A percentile compares a stretch with the other conserved stretches of the same genome.
Evolutionary conservation across 2,888 invertebrate species (phyloP).

Genomic region (Xylocampa areola): DNA sequence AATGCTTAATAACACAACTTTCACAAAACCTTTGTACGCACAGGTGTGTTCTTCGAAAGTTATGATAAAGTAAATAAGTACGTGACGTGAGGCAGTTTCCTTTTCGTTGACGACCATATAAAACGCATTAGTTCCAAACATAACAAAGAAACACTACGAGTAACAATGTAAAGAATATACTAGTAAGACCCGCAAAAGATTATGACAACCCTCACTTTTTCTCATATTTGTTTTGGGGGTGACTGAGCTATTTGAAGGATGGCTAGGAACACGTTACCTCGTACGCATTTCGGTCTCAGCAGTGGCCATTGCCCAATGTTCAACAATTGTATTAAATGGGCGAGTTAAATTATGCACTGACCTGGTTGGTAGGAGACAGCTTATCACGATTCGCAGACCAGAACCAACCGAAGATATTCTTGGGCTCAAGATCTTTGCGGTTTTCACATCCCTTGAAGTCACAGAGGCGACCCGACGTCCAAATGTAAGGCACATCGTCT

Average conservation of each 20-base stretch:
- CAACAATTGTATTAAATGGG: background rate
- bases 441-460: conserved; percentile 98
- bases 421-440: conserved; percentile 95
- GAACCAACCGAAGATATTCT: conserved; percentile 96
- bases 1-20: conserved; percentile 49
- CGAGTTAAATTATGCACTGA: conserved; percentile 44
- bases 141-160: conserved; percentile 34
- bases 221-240: background rate
- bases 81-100: conserved; percentile 49
- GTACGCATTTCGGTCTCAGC: too few species aligned
- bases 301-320: too few species aligned
- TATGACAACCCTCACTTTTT: too few species aligned
- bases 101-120: conserved; percentile 35
- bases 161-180: conserved; percentile 13
- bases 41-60: conserved; percentile 57
- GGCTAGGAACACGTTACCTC: too few species aligned
- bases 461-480: conserved; percentile 97
- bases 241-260: too few species aligned
- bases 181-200: too few species aligned
- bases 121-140: conserved; percentile 52
- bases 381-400: conserved; percentile 97
- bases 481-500: conserved; percentile 97
- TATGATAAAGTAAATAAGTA: conserved; percentile 50
- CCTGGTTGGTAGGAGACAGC: conserved; percentile 94
- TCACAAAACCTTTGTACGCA: conserved; percentile 53